Percentiles rank a stretch among this genome's conserved stretches.
Conservation (phyloP, 2,113 vertebrate genomes). For the Nannobrachium achirus region DNA sequence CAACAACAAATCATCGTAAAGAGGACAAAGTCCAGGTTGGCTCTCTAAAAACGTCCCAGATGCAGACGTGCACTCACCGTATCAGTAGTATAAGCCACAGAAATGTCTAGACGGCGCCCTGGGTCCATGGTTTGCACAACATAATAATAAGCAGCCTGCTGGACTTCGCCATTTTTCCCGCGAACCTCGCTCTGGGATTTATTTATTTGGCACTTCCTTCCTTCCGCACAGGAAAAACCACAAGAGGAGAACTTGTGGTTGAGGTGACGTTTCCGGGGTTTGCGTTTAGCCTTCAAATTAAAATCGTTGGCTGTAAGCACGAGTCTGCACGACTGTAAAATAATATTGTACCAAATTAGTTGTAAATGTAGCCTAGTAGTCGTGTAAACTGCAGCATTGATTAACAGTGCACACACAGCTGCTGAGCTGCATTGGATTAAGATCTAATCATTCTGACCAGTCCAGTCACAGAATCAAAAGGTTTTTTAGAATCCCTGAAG, state of each 20-base stretch:
- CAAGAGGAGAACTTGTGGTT: not conserved
- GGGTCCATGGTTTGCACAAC: not conserved
- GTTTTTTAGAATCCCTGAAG: no score
- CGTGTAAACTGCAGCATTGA: no score
- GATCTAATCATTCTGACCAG: no score
- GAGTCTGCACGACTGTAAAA: no score
- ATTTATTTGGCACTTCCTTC: not conserved
- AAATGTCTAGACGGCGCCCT: constrained; percentile 1
- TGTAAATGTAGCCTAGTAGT: no score
- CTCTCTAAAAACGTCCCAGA: not conserved
- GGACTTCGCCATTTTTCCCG: constrained; percentile 73
- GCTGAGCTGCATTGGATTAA: no score
- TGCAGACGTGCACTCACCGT: constrained; percentile 16
- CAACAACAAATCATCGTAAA: not conserved
- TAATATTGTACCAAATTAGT: no score
- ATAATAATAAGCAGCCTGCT: not conserved
- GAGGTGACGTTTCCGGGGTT: not conserved
- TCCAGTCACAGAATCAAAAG: no score
- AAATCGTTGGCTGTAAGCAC: no score
- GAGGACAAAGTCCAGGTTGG: not conserved
- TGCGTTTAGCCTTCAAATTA: constrained; percentile 21
- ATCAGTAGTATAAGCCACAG: not conserved
- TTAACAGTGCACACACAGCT: no score
- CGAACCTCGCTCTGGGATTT: constrained; percentile 23
- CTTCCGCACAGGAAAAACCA: constrained; percentile 29